These are phyloP conservation scores for Lophochroa leadbeateri DNA, from an alignment of 2,113 vertebrate genomes.

Conservation along the genomic window DNA sequence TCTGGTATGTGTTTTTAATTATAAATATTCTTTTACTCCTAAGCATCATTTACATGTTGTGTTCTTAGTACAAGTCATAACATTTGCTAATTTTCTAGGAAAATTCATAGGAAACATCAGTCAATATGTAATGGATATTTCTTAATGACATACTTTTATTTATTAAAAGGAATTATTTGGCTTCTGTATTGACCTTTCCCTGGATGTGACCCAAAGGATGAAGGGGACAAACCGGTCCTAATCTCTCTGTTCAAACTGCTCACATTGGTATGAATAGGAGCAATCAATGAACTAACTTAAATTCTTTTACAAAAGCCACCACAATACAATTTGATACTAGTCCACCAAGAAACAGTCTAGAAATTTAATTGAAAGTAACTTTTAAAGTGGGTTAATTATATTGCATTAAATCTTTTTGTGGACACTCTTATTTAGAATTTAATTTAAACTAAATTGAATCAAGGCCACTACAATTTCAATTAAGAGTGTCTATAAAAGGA, in stretches of 20 bases:
- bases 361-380: slow-evolving; percentile 51
- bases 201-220: background rate
- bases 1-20: background rate
- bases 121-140: background rate
- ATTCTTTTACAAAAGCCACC: background rate
- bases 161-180: background rate
- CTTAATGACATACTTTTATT: background rate
- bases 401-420: slow-evolving; percentile 43
- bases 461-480: slow-evolving; percentile 56
- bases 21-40: background rate
- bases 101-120: background rate
- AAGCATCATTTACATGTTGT: fast-evolving
- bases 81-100: background rate
- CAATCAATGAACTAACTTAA: background rate
- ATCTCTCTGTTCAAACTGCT: background rate
- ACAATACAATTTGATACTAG: background rate
- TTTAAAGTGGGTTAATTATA: slow-evolving; percentile 48
- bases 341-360: background rate
- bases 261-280: background rate
- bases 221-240: background rate
- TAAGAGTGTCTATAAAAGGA: slow-evolving; percentile 50
- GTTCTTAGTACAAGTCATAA: background rate
- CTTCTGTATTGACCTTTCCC: background rate
- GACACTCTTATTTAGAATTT: slow-evolving; percentile 43
- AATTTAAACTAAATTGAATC: slow-evolving; percentile 56